phyloP scores from a whole-genome alignment of 2,888 invertebrate species.

The Phymatocera aterrima region DNA sequence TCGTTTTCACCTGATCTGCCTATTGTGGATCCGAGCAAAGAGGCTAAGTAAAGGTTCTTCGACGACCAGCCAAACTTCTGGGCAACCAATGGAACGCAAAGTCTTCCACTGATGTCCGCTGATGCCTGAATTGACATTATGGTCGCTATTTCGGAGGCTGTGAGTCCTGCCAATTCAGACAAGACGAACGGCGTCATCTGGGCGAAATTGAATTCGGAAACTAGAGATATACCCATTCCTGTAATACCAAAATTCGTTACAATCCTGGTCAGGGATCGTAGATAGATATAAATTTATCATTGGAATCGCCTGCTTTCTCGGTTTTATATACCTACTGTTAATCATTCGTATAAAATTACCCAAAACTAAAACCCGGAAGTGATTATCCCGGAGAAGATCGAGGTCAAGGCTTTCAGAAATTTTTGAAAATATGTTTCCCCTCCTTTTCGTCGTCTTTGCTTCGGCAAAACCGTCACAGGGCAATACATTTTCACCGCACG shows the following conservation, averaged over 20 bases:
- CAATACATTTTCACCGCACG: neutral
- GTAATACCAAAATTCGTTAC: neutral
- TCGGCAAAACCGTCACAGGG: neutral
- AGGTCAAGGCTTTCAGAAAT: constrained; percentile 59
- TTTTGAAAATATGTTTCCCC: constrained; percentile 37
- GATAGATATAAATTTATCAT: too few relatives aligned
- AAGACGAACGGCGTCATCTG: constrained; percentile 75
- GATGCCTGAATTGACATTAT: constrained; percentile 71
- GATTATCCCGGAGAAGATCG: constrained; percentile 59
- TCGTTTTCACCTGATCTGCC: constrained; percentile 71
- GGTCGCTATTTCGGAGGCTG: constrained; percentile 67
- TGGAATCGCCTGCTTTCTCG: too few relatives aligned
- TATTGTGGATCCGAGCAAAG: constrained; percentile 69
- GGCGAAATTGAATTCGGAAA: constrained; percentile 75
- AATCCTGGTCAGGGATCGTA: neutral
- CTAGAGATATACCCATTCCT: constrained; percentile 74
- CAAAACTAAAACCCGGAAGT: constrained; percentile 57
- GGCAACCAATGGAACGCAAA: constrained; percentile 70
- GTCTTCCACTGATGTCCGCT: constrained; percentile 72
- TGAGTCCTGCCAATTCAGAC: constrained; percentile 68
- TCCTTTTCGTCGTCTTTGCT: neutral
- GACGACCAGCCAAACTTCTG: constrained; percentile 66
- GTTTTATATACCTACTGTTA: neutral
- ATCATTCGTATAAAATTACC: constrained; percentile 52
- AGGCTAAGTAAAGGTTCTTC: constrained; percentile 70